phyloP scores from a whole-genome alignment of 2,797 vertebrate species.

The Cyprinella venusta region DNA sequence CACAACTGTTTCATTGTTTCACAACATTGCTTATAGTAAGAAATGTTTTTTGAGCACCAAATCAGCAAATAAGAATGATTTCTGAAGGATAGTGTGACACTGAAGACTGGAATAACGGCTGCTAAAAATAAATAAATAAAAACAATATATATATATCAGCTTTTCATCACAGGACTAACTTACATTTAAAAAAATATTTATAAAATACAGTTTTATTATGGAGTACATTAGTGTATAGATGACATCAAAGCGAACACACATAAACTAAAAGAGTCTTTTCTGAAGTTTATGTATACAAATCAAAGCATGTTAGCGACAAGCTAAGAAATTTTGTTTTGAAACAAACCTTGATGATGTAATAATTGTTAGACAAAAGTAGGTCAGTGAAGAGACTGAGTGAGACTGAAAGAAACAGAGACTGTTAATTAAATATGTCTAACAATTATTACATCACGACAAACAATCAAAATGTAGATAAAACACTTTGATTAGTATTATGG shows the following conservation, averaged over 20 bases:
- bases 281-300: conserved; percentile 27
- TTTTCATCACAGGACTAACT: not conserved
- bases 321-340: conserved; percentile 31
- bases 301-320: conserved; percentile 27
- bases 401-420: conserved; percentile 26
- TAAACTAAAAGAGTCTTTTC: not conserved
- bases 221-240: not conserved
- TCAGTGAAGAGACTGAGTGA: conserved; percentile 16
- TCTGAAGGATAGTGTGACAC: not conserved
- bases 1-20: not conserved
- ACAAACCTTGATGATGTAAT: conserved; percentile 17
- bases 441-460: conserved; percentile 22
- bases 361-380: conserved; percentile 18
- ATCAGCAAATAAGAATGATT: not conserved
- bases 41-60: not conserved
- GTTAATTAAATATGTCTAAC: conserved; percentile 24
- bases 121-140: too few species aligned
- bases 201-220: not conserved
- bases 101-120: not conserved
- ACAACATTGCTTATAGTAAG: not conserved
- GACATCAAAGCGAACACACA: not conserved
- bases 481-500: conserved; percentile 23
- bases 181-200: not conserved
- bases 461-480: conserved; percentile 28
- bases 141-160: too few species aligned